A percentile compares a stretch with the other conserved stretches of the same genome.
These are phyloP conservation scores for Rhagonycha lutea DNA, from an alignment of 2,888 invertebrate genomes.

Conservation along the genomic window DNA sequence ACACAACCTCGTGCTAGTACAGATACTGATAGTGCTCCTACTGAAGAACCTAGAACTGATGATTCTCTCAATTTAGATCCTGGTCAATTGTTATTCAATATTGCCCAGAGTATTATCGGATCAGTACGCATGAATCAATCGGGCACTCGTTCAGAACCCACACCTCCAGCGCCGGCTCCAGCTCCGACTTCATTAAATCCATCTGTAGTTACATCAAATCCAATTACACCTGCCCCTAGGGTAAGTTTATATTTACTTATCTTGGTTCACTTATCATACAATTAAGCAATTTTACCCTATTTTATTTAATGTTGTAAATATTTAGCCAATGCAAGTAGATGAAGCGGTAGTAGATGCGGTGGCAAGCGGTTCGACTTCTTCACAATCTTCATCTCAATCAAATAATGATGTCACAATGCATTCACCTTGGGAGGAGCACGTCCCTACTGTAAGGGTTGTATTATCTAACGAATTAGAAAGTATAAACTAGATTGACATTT, in stretches of 20 bases:
- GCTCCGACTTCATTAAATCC: not conserved
- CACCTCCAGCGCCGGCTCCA: not conserved
- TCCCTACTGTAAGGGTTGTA: not conserved
- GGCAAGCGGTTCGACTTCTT: constrained; percentile 39
- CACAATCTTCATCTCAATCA: constrained; percentile 22
- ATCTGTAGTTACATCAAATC: not conserved
- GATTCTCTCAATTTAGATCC: not conserved
- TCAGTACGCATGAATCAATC: not conserved
- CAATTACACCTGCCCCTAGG: not conserved
- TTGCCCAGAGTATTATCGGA: not conserved
- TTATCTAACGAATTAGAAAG: not conserved
- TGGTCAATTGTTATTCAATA: not conserved
- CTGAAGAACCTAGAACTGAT: constrained; percentile 11
- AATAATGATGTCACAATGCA: not conserved
- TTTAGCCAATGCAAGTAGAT: constrained; percentile 61
- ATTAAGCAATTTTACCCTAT: not conserved
- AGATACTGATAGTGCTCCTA: not conserved
- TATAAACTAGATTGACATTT: constrained; percentile 1
- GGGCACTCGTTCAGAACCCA: not conserved
- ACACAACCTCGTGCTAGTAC: constrained; percentile 37
- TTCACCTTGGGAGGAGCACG: not conserved
- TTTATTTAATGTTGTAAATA: not conserved
- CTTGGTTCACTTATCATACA: not conserved
- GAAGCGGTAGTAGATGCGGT: constrained; percentile 30
- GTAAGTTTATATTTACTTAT: not conserved